Percentiles rank a stretch among this genome's conserved stretches.
Conservation (phyloP, 2,888 invertebrate species). For the Nemoura dubitans region DNA sequence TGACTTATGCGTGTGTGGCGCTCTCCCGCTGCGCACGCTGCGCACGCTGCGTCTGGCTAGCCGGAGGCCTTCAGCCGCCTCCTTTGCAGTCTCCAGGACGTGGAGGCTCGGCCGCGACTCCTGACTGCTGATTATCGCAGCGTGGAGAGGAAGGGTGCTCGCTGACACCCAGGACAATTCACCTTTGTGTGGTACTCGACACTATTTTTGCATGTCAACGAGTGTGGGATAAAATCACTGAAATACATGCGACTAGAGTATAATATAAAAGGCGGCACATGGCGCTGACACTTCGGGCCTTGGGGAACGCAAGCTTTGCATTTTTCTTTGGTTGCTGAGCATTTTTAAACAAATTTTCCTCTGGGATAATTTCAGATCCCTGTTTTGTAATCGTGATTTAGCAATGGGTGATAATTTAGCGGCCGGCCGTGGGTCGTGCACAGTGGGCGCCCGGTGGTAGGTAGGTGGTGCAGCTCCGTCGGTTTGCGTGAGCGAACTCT, state of each 20-base stretch:
- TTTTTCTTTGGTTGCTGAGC: background rate
- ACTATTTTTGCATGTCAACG: background rate
- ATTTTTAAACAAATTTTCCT: background rate
- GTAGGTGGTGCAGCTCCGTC: too few species aligned
- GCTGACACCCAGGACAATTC: background rate
- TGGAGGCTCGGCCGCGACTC: background rate
- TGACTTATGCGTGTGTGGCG: slow-evolving; percentile 3
- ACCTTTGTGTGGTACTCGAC: background rate
- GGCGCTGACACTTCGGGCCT: too few species aligned
- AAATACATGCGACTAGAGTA: background rate
- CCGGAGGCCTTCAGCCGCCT: background rate
- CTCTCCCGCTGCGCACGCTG: background rate
- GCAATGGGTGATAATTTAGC: background rate
- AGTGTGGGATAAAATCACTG: too few species aligned
- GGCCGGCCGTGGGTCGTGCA: background rate
- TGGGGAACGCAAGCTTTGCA: too few species aligned
- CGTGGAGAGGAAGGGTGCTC: background rate
- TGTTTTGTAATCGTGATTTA: background rate
- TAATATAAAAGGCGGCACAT: too few species aligned
- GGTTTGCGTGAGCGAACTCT: background rate
- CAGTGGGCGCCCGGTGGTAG: background rate
- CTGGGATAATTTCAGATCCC: background rate
- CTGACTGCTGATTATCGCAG: background rate
- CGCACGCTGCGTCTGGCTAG: too few species aligned
- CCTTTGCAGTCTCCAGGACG: background rate